Evolutionary conservation across 2,888 invertebrate species (phyloP).

Genomic region (Microdon myrmicae): DNA sequence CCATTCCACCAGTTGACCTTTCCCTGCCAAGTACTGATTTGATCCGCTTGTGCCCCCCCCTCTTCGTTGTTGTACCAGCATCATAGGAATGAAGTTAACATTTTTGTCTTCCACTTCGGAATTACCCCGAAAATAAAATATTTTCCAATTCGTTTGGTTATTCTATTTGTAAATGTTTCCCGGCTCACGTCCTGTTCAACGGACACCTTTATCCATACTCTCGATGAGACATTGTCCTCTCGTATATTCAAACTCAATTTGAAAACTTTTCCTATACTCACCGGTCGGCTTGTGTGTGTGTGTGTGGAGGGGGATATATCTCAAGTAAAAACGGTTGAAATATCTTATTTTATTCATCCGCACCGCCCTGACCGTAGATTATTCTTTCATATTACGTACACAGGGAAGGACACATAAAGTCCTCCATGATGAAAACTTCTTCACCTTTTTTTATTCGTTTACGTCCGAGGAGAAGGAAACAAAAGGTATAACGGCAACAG

Average conservation of each 20-base stretch:
- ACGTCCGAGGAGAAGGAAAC: too few relatives aligned
- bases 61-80: too few relatives aligned
- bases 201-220: slow-evolving; percentile 5
- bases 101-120: slow-evolving; percentile 6
- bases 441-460: too few relatives aligned
- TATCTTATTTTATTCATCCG: slow-evolving; percentile 24
- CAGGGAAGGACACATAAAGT: slow-evolving; percentile 13
- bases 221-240: slow-evolving; percentile 35
- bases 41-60: too few relatives aligned
- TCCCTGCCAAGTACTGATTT: too few relatives aligned
- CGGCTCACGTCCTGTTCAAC: neutral
- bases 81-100: slow-evolving; percentile 6
- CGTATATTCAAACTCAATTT: slow-evolving; percentile 37
- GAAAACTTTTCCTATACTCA: slow-evolving; percentile 27
- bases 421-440: slow-evolving; percentile 17
- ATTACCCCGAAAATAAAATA: slow-evolving; percentile 18
- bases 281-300: too few relatives aligned
- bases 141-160: slow-evolving; percentile 34
- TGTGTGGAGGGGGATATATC: too few relatives aligned
- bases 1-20: too few relatives aligned
- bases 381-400: neutral
- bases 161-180: slow-evolving; percentile 32
- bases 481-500: too few relatives aligned
- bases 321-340: slow-evolving; percentile 35
- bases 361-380: neutral